Base-by-base conservation (phyloP, 1,140 invertebrate genomes). In the Drosophila mayri region DNA sequence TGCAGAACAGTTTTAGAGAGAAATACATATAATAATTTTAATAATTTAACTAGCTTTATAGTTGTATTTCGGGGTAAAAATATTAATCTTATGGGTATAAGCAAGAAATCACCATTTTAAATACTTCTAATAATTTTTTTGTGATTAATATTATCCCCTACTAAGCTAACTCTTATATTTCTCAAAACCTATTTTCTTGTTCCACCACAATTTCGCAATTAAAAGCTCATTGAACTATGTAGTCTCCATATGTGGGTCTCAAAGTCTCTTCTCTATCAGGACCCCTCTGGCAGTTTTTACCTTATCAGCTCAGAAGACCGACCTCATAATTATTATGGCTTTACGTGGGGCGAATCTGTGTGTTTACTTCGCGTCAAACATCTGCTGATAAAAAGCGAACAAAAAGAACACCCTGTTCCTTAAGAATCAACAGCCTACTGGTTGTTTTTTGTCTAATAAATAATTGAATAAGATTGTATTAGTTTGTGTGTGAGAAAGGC, bases 241-340 rank as follows among this genome's bases (percentile, higher is more conserved):
- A 20, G 32, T 20, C 20, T 20, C 7, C 12, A 10, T 14, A 54
- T 54, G 7, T 10, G 8, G 32, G 38, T 52, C 12, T 54, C 61
- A 70, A 70, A 70, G 62, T 70, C 62, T 54, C 18, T 44, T 44
- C 32, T 30, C 30, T 70, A 70, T 70, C 66, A 9, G 64, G 64
- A 20, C 41, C 50, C 65, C 64, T 16, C 32, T 40, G 20, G 7
- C n/a, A 11, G 22, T 71, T 38, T 40, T 32, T 49, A 58, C 57
- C 47, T 74, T 74, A 74, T 74, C 71, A 74, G 55, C 35, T 11
- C 8, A 49, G 32, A 10, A 59, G 66, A 37, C 41, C 37, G 65
- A 41, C 43, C 43, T 49, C 37, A 50, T 60, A 71, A 71, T 71
- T 60, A 49, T 71, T 71, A 72, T 72, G 20, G 68, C 22, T 49